Evolutionary conservation across 2,888 invertebrate species (phyloP), one percentile per base, ranked within the genome.

Genomic region (Oxycera nigricornis): DNA sequence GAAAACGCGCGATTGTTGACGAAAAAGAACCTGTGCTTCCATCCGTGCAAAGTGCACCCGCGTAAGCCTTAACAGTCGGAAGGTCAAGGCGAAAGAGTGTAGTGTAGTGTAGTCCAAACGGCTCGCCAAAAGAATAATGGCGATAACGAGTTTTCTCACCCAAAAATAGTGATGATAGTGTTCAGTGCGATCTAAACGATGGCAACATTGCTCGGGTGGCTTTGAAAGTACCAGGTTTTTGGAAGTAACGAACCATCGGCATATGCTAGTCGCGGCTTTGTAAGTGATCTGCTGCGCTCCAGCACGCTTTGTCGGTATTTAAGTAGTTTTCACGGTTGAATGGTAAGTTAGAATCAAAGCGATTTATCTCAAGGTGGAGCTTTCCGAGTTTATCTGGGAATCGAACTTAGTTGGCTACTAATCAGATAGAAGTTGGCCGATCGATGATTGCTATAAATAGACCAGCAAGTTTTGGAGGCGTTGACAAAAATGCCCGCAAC

Each of bases 1-100:
- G 52, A 20, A 22, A 20, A 24, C 50, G 9, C 17, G 50, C 50
- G 4, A 11, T 50, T 50, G 9, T 6, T 7, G 35, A 7, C 11
- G 35, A 35, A 35, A 35, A 35, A 35, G 52, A 24, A 4, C 3
- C 14, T 22, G 55, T 7, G n/a, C 2, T 28, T 3, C 11, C 28
- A 28, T 2, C 59, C 59, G 11, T 30, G 11, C 11, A n/a, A 59
- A 59, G 59, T 28, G 59, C 30, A 28, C 20, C n/a, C n/a, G n/a
- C n/a, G n/a, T n/a, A n/a, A 6, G 28, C 30, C 7, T n/a, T 11
- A 59, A 11, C 22, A 30, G 17, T 17, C 55, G 55, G 20, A 59
- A 59, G 59, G 59, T 59, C 59, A 59, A 59, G 59, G 59, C 17
- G 28, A 59, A 28, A 30, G 24, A 59, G 59, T 26, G 30, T 59